Conservation (phyloP, 2,113 vertebrate genomes). For the Oncorhynchus clarkii region DNA sequence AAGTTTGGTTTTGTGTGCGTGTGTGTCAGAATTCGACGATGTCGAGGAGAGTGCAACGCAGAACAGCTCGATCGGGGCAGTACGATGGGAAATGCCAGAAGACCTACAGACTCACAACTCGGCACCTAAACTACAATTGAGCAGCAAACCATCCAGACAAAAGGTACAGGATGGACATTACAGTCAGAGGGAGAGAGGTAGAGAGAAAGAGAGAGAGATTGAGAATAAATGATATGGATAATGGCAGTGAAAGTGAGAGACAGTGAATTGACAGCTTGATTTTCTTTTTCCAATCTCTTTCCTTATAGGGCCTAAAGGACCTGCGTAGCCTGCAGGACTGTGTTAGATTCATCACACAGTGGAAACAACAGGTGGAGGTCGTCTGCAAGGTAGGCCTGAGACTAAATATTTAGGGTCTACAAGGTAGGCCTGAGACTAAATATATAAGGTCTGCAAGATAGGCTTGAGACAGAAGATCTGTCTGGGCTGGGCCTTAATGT, state of each 20-base stretch:
- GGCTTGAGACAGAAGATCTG: too few species aligned
- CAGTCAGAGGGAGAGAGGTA: neutral
- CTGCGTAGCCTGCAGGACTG: slow-evolving; percentile 45
- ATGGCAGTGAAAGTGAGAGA: neutral
- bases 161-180: slow-evolving; percentile 17
- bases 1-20: slow-evolving; percentile 16
- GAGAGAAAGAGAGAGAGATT: neutral
- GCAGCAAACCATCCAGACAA: neutral
- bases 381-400: slow-evolving; percentile 38
- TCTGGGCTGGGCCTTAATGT: too few species aligned
- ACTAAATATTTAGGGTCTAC: neutral
- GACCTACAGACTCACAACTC: slow-evolving; percentile 30
- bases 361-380: slow-evolving; percentile 42
- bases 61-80: slow-evolving; percentile 30
- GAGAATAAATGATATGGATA: neutral
- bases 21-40: neutral
- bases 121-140: slow-evolving; percentile 6
- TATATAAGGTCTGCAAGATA: too few species aligned
- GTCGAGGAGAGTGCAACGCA: slow-evolving; percentile 5
- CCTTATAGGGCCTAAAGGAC: slow-evolving; percentile 33
- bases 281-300: neutral
- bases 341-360: slow-evolving; percentile 38
- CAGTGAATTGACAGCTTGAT: neutral
- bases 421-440: neutral
- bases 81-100: slow-evolving; percentile 35